Percentiles rank a stretch among this genome's conserved stretches.
Evolutionary conservation across 2,113 vertebrate species (phyloP).

Genomic region (Thermophis baileyi): DNA sequence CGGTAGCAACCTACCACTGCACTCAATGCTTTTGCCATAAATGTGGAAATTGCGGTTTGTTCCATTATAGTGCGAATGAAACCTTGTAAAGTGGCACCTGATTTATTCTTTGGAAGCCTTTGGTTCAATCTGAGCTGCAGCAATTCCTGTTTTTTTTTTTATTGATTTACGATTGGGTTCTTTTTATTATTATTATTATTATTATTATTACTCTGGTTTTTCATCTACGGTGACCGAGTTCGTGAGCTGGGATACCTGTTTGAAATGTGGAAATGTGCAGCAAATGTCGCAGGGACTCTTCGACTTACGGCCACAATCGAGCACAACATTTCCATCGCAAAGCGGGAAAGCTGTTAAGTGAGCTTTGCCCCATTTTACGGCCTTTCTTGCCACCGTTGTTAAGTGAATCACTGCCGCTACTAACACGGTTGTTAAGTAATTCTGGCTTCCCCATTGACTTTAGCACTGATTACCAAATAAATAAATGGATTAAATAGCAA

Average conservation of each 20-base stretch:
- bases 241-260: neutral
- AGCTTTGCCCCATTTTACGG: neutral
- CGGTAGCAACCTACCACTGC: too few species aligned
- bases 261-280: neutral
- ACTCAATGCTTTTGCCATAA: neutral
- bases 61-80: neutral
- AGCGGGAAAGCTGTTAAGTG: neutral
- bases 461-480: neutral
- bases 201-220: neutral
- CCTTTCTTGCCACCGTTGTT: neutral
- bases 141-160: neutral
- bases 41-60: neutral
- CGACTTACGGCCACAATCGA: neutral
- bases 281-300: neutral
- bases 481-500: neutral
- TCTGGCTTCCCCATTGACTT: too few species aligned
- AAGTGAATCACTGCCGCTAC: too few species aligned
- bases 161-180: neutral
- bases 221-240: neutral
- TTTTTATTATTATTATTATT: too few species aligned
- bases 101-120: neutral
- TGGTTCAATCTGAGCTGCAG: neutral
- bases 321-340: neutral
- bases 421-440: too few species aligned
- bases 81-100: neutral